phyloP scores from a whole-genome alignment of 2,113 vertebrate species.

The Leptodactylus fuscus region DNA sequence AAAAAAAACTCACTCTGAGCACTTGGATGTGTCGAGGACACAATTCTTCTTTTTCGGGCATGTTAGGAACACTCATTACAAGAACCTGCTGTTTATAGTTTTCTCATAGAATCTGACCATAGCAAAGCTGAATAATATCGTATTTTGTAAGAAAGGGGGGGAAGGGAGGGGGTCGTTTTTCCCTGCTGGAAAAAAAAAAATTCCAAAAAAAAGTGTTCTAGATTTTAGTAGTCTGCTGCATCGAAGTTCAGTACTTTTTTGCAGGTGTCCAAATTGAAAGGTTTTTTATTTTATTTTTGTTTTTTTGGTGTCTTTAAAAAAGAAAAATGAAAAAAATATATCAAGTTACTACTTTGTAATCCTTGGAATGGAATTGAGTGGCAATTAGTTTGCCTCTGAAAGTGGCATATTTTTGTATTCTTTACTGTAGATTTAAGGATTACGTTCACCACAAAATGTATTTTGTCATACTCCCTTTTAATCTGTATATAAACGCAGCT shows the following conservation, averaged over 20 bases:
- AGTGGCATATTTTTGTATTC: slow-evolving; percentile 61
- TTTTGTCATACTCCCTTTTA: slow-evolving; percentile 61
- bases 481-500: slow-evolving; percentile 61
- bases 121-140: slow-evolving; percentile 28
- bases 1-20: slow-evolving; percentile 22
- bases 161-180: not conserved
- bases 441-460: slow-evolving; percentile 60
- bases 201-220: not conserved
- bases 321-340: slow-evolving; percentile 23
- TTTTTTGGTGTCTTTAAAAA: slow-evolving; percentile 46
- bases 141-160: slow-evolving; percentile 5
- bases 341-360: slow-evolving; percentile 50
- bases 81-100: slow-evolving; percentile 1
- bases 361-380: slow-evolving; percentile 55
- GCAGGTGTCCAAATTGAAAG: slow-evolving; percentile 40
- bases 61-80: slow-evolving; percentile 5
- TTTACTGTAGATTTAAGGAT: slow-evolving; percentile 60
- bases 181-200: slow-evolving; percentile 1
- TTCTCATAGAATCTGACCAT: slow-evolving; percentile 21
- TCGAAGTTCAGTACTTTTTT: slow-evolving; percentile 27
- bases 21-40: slow-evolving; percentile 11
- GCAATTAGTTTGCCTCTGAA: slow-evolving; percentile 53
- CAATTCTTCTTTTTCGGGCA: slow-evolving; percentile 6
- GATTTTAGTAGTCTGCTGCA: slow-evolving; percentile 29
- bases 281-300: not conserved